Evolutionary conservation across 1,140 invertebrate species (phyloP), one percentile per base, ranked within the genome.

Genomic region (Tetragonula clypearis): DNA sequence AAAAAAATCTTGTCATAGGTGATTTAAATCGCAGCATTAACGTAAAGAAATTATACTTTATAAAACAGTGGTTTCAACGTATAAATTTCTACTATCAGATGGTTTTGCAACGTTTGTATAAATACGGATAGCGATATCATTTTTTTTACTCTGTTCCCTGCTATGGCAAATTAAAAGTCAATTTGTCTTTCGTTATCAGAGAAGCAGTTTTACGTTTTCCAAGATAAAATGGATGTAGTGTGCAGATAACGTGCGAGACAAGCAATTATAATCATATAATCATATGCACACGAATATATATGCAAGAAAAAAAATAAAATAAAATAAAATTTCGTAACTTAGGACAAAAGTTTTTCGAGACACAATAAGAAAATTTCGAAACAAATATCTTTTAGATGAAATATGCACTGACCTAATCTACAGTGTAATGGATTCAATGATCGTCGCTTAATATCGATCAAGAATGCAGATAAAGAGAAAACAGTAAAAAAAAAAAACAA

Each of bases 141-240:
- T 72, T 21, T 30, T 41, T 21, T 49, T 72, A 21, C 41, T 15
- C 6, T 9, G 14, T 72, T 49, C n/a, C 1, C 0, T 12, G 19
- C 23, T 49, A 15, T 15, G 21, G 2, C 69, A n/a, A n/a, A 72
- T 49, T 49, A 72, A 41, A 49, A 72, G 41, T 15, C 23, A 72
- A 72, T 72, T 72, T 72, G 41, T 72, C 21, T 72, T 49, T n/a
- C 23, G 21, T 72, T 72, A 72, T 72, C 69, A n/a, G 14, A 15
- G 69, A n/a, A 49, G 21, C 11, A 49, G 23, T n/a, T 72, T 72
- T 49, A 49, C n/a, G 49, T 49, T 23, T 72, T 49, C 14, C 41
- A 11, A n/a, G 69, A 72, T 72, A 72, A 72, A 72, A 72, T n/a
- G 23, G 41, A 72, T 72, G n/a, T n/a, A 49, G 14, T 5, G 21